A percentile compares a stretch with the other conserved stretches of the same genome.
phyloP scores from a whole-genome alignment of 2,888 invertebrate genomes.

The Augochlorella aurata region DNA sequence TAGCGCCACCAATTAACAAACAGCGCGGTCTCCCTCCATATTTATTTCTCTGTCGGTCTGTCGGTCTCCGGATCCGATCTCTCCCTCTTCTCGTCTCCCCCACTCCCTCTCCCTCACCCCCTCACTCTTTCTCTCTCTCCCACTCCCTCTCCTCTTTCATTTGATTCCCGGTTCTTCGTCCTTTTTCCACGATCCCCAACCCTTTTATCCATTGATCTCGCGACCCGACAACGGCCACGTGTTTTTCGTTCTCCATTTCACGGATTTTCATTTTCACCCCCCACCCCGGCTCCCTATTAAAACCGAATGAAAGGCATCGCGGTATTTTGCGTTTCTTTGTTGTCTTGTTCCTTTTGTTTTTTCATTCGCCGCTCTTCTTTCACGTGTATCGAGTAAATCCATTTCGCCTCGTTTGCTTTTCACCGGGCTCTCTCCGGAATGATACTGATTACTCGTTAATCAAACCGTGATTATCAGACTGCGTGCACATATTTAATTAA shows the following conservation, averaged over 20 bases:
- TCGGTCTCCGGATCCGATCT: slow-evolving; percentile 17
- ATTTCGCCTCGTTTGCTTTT: background rate
- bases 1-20: slow-evolving; percentile 71
- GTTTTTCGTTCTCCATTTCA: slow-evolving; percentile 45
- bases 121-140: slow-evolving; percentile 13
- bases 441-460: background rate
- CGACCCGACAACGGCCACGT: slow-evolving; percentile 22
- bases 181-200: slow-evolving; percentile 11
- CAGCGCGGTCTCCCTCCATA: slow-evolving; percentile 36
- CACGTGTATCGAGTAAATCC: background rate
- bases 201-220: slow-evolving; percentile 57
- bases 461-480: background rate
- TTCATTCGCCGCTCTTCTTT: background rate
- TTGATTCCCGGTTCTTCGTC: background rate
- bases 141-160: background rate
- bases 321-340: slow-evolving; percentile 7
- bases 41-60: slow-evolving; percentile 13
- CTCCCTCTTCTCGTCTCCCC: slow-evolving; percentile 13
- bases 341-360: background rate
- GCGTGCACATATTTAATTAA: background rate
- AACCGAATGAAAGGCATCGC: slow-evolving; percentile 42
- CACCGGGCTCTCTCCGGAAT: background rate
- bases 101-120: background rate
- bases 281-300: slow-evolving; percentile 36
- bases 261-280: slow-evolving; percentile 54